Conservation (phyloP, 2,797 vertebrate species). For the Acanthurus leucopareius region DNA sequence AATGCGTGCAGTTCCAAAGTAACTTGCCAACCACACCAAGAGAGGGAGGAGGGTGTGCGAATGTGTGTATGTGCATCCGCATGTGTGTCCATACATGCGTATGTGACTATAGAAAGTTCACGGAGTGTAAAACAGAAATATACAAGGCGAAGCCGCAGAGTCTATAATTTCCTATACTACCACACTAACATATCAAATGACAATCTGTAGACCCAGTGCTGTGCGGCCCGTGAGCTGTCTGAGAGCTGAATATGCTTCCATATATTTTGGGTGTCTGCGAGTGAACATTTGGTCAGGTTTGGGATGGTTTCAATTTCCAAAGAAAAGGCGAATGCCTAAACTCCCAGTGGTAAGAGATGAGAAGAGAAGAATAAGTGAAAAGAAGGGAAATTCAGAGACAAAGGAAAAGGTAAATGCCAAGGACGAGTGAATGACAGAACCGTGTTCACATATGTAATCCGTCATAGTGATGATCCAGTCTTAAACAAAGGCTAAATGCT, state of each 20-base stretch:
- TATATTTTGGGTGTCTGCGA: conserved; percentile 71
- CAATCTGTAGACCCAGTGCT: conserved; percentile 51
- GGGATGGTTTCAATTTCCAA: conserved; percentile 75
- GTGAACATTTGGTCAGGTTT: conserved; percentile 71
- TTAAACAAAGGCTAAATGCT: conserved; percentile 5
- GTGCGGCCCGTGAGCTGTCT: conserved; percentile 53
- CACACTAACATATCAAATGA: conserved; percentile 72
- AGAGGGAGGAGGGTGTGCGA: conserved; percentile 50
- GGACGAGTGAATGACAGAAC: conserved; percentile 35
- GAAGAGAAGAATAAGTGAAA: conserved; percentile 43
- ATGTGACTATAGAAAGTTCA: conserved; percentile 78
- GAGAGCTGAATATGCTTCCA: conserved; percentile 46
- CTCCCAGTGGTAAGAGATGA: conserved; percentile 72
- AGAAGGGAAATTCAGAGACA: conserved; percentile 44
- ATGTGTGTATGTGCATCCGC: conserved; percentile 27
- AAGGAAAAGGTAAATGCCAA: conserved; percentile 58
- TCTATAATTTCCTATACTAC: conserved; percentile 81
- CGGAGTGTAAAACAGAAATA: conserved; percentile 78
- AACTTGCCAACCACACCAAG: conserved; percentile 76
- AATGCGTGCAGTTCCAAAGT: conserved; percentile 81
- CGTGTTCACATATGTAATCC: conserved; percentile 18
- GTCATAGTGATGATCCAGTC: conserved; percentile 13
- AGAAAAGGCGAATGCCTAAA: conserved; percentile 73
- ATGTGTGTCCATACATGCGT: conserved; percentile 29
- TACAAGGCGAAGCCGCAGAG: conserved; percentile 66